Evolutionary conservation across 2,888 invertebrate species (phyloP).

Genomic region (Pomacea canaliculata): DNA sequence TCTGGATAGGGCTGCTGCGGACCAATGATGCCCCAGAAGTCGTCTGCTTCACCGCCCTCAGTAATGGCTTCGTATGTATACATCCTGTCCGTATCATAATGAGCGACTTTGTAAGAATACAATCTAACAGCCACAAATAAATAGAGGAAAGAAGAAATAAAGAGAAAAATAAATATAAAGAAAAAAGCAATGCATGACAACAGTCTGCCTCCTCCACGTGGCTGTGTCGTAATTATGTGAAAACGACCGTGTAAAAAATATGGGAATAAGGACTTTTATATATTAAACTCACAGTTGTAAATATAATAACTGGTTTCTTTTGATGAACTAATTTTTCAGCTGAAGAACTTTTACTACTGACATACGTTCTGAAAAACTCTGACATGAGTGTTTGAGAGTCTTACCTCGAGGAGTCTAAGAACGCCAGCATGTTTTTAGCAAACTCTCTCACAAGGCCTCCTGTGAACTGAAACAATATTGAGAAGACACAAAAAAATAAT

Average conservation of each 20-base stretch:
- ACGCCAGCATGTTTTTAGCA: slow-evolving; percentile 50
- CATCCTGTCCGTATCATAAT: slow-evolving; percentile 38
- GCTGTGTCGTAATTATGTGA: too few species aligned
- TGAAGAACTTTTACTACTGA: too few species aligned
- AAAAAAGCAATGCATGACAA: too few species aligned
- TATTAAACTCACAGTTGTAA: not conserved
- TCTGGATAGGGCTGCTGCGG: not conserved
- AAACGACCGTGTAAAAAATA: too few species aligned
- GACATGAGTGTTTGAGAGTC: not conserved
- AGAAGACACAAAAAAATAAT: too few species aligned
- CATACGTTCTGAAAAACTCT: too few species aligned
- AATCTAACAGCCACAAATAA: not conserved
- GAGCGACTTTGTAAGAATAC: not conserved
- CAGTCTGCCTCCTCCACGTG: too few species aligned
- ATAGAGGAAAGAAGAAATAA: not conserved
- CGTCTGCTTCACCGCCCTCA: slow-evolving; percentile 47
- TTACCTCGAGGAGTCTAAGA: slow-evolving; percentile 51
- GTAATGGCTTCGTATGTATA: slow-evolving; percentile 47
- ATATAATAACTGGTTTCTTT: not conserved
- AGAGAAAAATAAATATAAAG: not conserved
- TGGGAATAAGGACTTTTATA: too few species aligned
- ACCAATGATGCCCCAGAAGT: slow-evolving; percentile 44
- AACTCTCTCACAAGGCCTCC: slow-evolving; percentile 54
- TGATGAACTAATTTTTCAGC: too few species aligned
- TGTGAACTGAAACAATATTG: slow-evolving; percentile 36